Evolutionary conservation across 1,140 invertebrate species (phyloP).

Genomic region (Hetaerina americana): DNA sequence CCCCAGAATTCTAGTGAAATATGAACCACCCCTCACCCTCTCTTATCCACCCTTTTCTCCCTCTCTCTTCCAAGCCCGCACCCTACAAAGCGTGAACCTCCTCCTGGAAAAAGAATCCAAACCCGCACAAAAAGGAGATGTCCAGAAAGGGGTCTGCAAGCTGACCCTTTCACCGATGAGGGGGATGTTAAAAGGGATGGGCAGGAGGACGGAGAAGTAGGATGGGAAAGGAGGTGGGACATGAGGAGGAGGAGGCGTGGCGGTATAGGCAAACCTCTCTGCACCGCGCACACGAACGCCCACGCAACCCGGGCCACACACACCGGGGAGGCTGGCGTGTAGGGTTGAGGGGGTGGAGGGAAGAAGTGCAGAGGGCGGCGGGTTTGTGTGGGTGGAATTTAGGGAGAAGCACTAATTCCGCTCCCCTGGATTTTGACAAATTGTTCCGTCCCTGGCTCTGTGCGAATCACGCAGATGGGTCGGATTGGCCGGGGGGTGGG

Average conservation of each 20-base stretch:
- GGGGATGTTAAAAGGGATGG: neutral
- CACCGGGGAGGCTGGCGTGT: no score
- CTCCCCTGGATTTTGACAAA: neutral
- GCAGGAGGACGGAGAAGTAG: neutral
- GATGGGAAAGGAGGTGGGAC: neutral
- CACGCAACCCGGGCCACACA: no score
- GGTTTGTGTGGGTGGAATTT: no score
- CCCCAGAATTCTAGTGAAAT: neutral
- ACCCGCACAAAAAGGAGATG: neutral
- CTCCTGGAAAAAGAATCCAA: neutral
- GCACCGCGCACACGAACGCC: neutral
- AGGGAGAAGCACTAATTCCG: neutral
- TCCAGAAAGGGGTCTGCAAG: neutral
- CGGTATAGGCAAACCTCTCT: neutral
- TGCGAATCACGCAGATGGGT: neutral
- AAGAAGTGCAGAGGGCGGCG: no score
- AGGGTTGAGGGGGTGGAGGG: no score
- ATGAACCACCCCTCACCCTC: neutral
- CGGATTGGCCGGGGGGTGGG: no score
- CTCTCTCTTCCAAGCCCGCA: no score
- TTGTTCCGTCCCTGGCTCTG: neutral
- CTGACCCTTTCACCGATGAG: neutral
- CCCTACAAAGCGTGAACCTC: no score
- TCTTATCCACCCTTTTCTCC: no score
- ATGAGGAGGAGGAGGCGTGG: neutral